Conservation (phyloP, 2,113 vertebrate species). For the Leptosomus discolor region DNA sequence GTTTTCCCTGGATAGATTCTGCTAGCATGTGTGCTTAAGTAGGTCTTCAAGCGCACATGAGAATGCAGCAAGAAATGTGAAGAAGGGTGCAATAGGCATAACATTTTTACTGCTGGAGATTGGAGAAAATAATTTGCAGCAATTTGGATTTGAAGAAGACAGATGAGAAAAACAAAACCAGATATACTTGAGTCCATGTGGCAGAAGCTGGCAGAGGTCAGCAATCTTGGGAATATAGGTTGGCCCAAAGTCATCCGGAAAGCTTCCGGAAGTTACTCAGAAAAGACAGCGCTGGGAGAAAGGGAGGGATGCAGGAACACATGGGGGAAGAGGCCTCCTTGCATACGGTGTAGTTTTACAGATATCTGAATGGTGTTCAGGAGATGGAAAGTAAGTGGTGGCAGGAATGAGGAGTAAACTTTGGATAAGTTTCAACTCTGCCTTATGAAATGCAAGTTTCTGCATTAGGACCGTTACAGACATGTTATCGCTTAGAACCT, state of each 20-base stretch:
- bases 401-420: not conserved
- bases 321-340: not conserved
- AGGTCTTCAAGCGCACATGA: not conserved
- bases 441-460: not conserved
- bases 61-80: not conserved
- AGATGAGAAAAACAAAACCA: not conserved
- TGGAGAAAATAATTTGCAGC: not conserved
- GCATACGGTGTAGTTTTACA: not conserved
- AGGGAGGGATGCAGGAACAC: not conserved
- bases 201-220: not conserved
- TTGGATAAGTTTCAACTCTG: not conserved
- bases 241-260: not conserved
- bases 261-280: not conserved
- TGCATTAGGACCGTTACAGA: not conserved
- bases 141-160: not conserved
- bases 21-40: not conserved
- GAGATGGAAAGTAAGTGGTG: not conserved
- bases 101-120: not conserved
- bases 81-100: not conserved
- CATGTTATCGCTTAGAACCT: not conserved
- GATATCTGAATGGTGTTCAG: not conserved
- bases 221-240: not conserved
- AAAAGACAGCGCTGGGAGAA: not conserved
- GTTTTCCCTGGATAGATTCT: not conserved
- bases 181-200: not conserved